A percentile compares a stretch with the other conserved stretches of the same genome.
Conservation (phyloP, 2,113 vertebrate species). For the Xyliphius kryptos region DNA sequence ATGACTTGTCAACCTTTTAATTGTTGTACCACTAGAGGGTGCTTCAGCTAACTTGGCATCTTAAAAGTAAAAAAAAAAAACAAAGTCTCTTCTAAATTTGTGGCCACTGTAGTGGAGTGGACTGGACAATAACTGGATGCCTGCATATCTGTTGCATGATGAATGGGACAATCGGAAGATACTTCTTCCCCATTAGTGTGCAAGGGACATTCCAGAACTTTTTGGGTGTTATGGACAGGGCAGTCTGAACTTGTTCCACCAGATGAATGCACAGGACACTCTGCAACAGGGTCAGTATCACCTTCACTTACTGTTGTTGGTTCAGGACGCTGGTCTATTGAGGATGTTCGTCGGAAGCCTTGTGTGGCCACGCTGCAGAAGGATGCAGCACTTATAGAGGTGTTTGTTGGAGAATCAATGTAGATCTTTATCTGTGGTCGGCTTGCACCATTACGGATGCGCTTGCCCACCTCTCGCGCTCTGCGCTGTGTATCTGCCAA, state of each 20-base stretch:
- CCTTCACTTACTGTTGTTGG: constrained; percentile 19
- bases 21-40: constrained; percentile 68
- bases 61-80: no score
- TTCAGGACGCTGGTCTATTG: constrained; percentile 90
- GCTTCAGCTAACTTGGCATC: constrained; percentile 69
- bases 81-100: constrained; percentile 22
- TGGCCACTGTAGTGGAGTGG: constrained; percentile 36
- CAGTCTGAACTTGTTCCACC: constrained; percentile 48
- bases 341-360: constrained; percentile 82
- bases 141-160: constrained; percentile 4
- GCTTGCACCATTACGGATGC: constrained; percentile 90
- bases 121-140: constrained; percentile 19
- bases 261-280: constrained; percentile 50
- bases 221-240: constrained; percentile 48
- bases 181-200: constrained; percentile 47
- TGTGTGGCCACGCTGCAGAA: constrained; percentile 90
- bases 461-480: constrained; percentile 83
- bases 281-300: constrained; percentile 47
- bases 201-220: constrained; percentile 52
- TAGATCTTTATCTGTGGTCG: constrained; percentile 98
- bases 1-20: no score
- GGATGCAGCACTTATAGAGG: constrained; percentile 90
- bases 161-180: constrained; percentile 50
- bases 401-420: constrained; percentile 97
- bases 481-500: constrained; percentile 86